Evolutionary conservation across 2,797 vertebrate species (phyloP).

Genomic region (Eutrigla gurnardus): DNA sequence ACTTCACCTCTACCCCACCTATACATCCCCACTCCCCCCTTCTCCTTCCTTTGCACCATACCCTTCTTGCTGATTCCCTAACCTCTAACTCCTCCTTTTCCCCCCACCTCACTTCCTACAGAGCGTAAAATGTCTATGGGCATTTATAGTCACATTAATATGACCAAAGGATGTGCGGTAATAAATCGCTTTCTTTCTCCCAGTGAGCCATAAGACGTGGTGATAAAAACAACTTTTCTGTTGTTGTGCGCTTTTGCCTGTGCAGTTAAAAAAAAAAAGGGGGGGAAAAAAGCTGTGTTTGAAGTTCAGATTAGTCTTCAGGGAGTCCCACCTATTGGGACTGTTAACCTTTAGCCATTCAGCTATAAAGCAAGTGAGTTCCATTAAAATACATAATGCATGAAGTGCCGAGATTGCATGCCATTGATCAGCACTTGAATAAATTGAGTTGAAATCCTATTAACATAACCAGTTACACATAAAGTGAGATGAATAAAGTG

Average conservation of each 20-base stretch:
- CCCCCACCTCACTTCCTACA: conserved; percentile 72
- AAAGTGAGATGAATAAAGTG: conserved; percentile 83
- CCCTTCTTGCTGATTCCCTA: conserved; percentile 64
- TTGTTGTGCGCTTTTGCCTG: conserved; percentile 84
- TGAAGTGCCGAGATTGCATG: conserved; percentile 91
- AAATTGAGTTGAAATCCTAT: conserved; percentile 94
- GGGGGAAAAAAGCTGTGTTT: conserved; percentile 74
- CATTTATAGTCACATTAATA: conserved; percentile 86
- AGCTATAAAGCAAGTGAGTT: conserved; percentile 90
- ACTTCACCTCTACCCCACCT: conserved; percentile 35
- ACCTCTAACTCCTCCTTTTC: conserved; percentile 62
- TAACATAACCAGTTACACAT: conserved; percentile 90
- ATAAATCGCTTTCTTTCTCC: conserved; percentile 84
- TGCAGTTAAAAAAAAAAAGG: conserved; percentile 52
- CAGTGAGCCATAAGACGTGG: conserved; percentile 72
- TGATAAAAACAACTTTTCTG: conserved; percentile 83
- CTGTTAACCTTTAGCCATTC: conserved; percentile 93
- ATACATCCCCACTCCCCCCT: conserved; percentile 29
- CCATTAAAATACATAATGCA: conserved; percentile 94
- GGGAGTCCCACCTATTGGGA: conserved; percentile 88
- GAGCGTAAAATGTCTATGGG: conserved; percentile 79
- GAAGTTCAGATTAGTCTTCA: conserved; percentile 87
- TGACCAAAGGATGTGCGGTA: conserved; percentile 83
- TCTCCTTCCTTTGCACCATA: conserved; percentile 38
- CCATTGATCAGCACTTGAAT: conserved; percentile 97